Base-by-base conservation (phyloP, 2,888 invertebrate species). In the Tubulanus polymorphus region DNA sequence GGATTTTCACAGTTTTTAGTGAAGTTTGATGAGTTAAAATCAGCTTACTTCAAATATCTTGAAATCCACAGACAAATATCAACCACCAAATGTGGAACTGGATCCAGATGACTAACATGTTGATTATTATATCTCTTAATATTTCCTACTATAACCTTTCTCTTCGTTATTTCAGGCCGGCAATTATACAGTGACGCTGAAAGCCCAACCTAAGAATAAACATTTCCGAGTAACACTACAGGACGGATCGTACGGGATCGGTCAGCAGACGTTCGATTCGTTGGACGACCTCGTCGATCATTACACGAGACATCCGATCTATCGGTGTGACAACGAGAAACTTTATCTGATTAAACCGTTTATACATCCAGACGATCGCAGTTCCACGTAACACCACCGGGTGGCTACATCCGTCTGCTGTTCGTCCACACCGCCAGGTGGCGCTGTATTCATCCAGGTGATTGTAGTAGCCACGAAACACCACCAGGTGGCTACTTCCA, bases 291-390 rank as follows among this genome's bases (percentile, higher is more conserved):
- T 99, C 68, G 95, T 99, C 70, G 90, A 92, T 78, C 97, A 99
- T 83, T 99, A 99, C 85, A 95, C 94, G 84, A 88, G 92, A 78
- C 94, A 97, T 71, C 97, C 99, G 69, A 99, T 99, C 79, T 99
- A 95, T 83, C 91, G 92, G 81, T 94, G 94, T 70, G 76, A 77
- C 29, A 58, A 61, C 68, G 97, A 99, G 83, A 96, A 95, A 82
- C 85, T 99, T 58, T 99, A 93, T 84, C 86, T 99, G 70, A 91
- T 96, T 75, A 89, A 94, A 73, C 89, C 97, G 64, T 85, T 99
- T 63, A 63, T 63, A 3, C 70, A 69, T 54, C 74, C 73, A 8
- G 67, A 69, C 6, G 68, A 69, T 18, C n/a, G n/a, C n/a, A n/a
- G n/a, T n/a, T n/a, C n/a, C n/a, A n/a, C n/a, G n/a, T n/a, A n/a